Base-by-base conservation (phyloP, 2,888 invertebrate genomes). In the Agriopis leucophaearia region DNA sequence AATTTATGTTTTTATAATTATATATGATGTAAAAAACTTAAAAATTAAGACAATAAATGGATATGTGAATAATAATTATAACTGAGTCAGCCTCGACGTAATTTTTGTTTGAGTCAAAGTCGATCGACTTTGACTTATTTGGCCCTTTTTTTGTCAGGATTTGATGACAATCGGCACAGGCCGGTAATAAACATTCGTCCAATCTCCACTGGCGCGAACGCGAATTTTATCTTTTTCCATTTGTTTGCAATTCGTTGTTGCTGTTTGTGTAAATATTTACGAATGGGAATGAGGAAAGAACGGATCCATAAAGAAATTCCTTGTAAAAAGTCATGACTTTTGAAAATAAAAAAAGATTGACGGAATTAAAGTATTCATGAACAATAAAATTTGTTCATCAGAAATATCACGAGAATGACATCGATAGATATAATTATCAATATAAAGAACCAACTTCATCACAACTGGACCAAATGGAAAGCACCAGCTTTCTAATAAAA, bases 201-300 rank as follows among this genome's bases (percentile, higher is more conserved):
- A 75, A 74, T 74, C 74, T 61, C 54, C 61, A 71, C 71, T 72
- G 72, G 71, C 68, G 74, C 59, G 72, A 72, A 65, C 68, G 74
- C 59, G 72, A 72, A 65, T 73, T 64, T 78, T 77, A 82, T 82
- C 36, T 70, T 78, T 76, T 74, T 27, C 27, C 73, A 78, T 80
- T 74, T 75, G 69, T 77, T 71, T 71, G 47, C 52, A 63, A 74
- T 50, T 51, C 35, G 16, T 5, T 60, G 55, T 50, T 56, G 45
- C 42, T 55, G 48, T 65, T 65, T 54, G 54, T 27, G 60, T 55
- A 54, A 65, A 60, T 65, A 61, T 69, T 70, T 52, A 63, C 64
- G 36, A 55, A 70, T 52, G 45, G 66, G 40, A 63, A 69, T 62
- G 48, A 36, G 48, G 40, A 18, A 15, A 9, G 15, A 7, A 15